Conservation (phyloP, 2,797 vertebrate genomes). For the Monodelphis domestica region DNA sequence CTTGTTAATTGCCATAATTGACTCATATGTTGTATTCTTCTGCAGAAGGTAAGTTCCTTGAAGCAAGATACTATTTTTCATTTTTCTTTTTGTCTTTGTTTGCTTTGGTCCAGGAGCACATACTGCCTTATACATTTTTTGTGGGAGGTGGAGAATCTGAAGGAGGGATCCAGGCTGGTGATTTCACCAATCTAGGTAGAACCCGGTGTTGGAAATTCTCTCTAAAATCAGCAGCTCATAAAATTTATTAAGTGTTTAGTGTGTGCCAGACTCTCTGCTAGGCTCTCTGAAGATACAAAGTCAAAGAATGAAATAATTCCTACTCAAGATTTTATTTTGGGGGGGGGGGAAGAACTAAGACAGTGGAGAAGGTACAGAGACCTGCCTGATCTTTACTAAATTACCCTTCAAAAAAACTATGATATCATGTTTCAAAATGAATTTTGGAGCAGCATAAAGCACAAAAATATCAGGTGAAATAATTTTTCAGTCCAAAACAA, state of each 20-base stretch:
- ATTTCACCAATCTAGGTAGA: neutral
- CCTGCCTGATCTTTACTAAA: too few relatives aligned
- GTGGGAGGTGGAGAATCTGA: neutral
- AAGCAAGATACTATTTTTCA: neutral
- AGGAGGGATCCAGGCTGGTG: too few relatives aligned
- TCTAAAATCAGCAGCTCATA: neutral
- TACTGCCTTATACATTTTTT: neutral
- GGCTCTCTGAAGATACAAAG: neutral
- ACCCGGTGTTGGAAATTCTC: too few relatives aligned
- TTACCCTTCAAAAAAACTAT: too few relatives aligned
- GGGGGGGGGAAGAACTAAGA: too few relatives aligned
- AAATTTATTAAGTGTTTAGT: neutral
- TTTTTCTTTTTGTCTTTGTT: neutral
- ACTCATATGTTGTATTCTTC: neutral
- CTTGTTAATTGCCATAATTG: neutral
- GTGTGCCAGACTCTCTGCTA: neutral
- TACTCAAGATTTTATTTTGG: neutral
- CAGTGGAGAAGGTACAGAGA: too few relatives aligned
- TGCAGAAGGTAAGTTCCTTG: neutral
- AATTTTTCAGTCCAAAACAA: too few relatives aligned
- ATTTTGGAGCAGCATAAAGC: too few relatives aligned
- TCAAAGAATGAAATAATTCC: neutral
- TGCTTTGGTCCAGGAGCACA: neutral
- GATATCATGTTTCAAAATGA: too few relatives aligned
- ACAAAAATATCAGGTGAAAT: too few relatives aligned